These are phyloP conservation scores for Carassius carassius DNA, from an alignment of 2,113 vertebrate genomes.

Conservation along the genomic window DNA sequence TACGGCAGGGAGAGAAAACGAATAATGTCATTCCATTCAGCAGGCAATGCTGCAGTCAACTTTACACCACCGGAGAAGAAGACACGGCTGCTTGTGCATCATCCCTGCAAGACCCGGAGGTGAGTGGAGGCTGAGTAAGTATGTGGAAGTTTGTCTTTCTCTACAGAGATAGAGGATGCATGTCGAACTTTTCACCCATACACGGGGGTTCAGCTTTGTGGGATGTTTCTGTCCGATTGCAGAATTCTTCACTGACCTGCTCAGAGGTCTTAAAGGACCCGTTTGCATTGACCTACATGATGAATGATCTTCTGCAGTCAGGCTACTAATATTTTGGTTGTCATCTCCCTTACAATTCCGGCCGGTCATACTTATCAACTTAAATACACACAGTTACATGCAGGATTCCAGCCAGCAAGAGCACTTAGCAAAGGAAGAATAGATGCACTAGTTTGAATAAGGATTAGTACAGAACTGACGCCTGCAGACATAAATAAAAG, in stretches of 20 bases:
- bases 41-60: slow-evolving; percentile 84
- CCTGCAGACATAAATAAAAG: slow-evolving; percentile 52
- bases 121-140: slow-evolving; percentile 67
- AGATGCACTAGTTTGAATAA: slow-evolving; percentile 38
- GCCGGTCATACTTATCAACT: slow-evolving; percentile 29
- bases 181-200: slow-evolving; percentile 34
- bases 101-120: slow-evolving; percentile 35
- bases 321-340: slow-evolving; percentile 58
- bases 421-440: slow-evolving; percentile 31
- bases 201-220: background rate
- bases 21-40: slow-evolving; percentile 88
- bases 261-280: slow-evolving; percentile 19
- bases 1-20: slow-evolving; percentile 53
- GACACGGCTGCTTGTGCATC: slow-evolving; percentile 60
- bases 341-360: slow-evolving; percentile 37
- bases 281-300: slow-evolving; percentile 32
- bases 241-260: slow-evolving; percentile 14
- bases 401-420: slow-evolving; percentile 59
- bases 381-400: slow-evolving; percentile 67
- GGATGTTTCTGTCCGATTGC: background rate
- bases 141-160: slow-evolving; percentile 72
- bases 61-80: slow-evolving; percentile 72
- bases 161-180: slow-evolving; percentile 7
- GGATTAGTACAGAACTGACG: slow-evolving; percentile 23
- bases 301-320: slow-evolving; percentile 50